phyloP scores from a whole-genome alignment of 2,888 invertebrate genomes.

The Polydrusus pterygomalis region DNA sequence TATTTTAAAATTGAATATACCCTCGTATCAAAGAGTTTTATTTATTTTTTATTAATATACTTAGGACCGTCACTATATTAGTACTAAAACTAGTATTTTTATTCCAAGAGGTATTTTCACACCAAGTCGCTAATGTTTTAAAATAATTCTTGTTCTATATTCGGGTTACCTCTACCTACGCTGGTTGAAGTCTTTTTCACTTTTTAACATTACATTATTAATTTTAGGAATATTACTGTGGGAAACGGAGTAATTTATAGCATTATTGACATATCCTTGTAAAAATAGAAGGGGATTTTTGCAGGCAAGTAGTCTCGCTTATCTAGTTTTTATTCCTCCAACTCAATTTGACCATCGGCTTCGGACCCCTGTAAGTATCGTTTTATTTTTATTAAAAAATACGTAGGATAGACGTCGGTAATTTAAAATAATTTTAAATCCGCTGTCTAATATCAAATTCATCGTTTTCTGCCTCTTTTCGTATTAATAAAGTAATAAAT shows the following conservation, averaged over 20 bases:
- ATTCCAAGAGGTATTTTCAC: slow-evolving; percentile 24
- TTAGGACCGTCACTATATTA: slow-evolving; percentile 16
- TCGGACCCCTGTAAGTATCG: too few species aligned
- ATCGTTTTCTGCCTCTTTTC: neutral
- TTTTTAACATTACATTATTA: neutral
- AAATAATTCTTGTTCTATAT: slow-evolving; percentile 20
- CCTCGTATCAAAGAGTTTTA: slow-evolving; percentile 15
- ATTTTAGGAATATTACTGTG: neutral
- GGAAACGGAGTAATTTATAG: neutral
- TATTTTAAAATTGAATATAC: neutral
- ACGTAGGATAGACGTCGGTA: too few species aligned
- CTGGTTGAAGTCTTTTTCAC: neutral
- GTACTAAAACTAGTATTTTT: slow-evolving; percentile 20
- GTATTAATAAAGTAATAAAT: slow-evolving; percentile 11
- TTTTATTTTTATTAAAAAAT: too few species aligned
- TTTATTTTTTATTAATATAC: slow-evolving; percentile 35
- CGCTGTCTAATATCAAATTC: too few species aligned
- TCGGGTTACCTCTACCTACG: slow-evolving; percentile 13
- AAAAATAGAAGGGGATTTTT: neutral
- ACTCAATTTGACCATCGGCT: too few species aligned
- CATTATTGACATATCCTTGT: neutral
- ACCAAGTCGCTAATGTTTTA: slow-evolving; percentile 33
- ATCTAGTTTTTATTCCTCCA: too few species aligned
- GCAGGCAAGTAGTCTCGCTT: too few species aligned
- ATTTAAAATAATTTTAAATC: too few species aligned